Evolutionary conservation across 2,797 vertebrate species (phyloP).

Genomic region (Hirundo rustica): DNA sequence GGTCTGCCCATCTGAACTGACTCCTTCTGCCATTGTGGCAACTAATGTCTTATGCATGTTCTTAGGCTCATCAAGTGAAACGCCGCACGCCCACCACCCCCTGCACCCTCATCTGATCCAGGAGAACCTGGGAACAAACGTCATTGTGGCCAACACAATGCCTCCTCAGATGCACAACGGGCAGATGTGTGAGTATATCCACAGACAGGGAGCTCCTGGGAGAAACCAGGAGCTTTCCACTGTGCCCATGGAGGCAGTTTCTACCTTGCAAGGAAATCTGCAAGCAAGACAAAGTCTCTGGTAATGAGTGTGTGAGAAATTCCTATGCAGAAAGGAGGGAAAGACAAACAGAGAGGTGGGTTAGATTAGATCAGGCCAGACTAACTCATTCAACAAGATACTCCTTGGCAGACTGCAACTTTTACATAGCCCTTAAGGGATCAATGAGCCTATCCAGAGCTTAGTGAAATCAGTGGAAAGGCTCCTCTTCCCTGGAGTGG

Average conservation of each 20-base stretch:
- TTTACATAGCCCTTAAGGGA: neutral
- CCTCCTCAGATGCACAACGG: constrained; percentile 92
- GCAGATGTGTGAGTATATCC: constrained; percentile 92
- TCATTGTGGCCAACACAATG: constrained; percentile 92
- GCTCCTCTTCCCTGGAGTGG: neutral
- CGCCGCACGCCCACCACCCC: constrained; percentile 90
- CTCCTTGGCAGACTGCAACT: neutral
- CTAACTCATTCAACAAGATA: constrained; percentile 20
- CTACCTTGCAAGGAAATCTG: neutral
- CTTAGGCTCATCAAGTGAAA: constrained; percentile 91
- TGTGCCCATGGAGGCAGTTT: neutral
- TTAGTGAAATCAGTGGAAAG: neutral
- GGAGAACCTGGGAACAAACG: constrained; percentile 94
- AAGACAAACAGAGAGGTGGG: constrained; percentile 12
- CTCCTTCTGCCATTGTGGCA: neutral
- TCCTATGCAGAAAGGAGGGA: constrained; percentile 35
- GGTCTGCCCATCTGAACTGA: neutral
- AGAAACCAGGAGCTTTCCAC: neutral
- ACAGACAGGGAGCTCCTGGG: neutral
- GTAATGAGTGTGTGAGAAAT: constrained; percentile 13
- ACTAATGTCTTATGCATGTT: neutral
- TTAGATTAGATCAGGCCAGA: constrained; percentile 39
- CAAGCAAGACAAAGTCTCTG: neutral
- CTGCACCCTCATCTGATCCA: constrained; percentile 97
- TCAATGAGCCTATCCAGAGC: neutral